These are phyloP conservation scores for Oreochromis grahami DNA, from an alignment of 2,797 vertebrate species.

Conservation along the genomic window DNA sequence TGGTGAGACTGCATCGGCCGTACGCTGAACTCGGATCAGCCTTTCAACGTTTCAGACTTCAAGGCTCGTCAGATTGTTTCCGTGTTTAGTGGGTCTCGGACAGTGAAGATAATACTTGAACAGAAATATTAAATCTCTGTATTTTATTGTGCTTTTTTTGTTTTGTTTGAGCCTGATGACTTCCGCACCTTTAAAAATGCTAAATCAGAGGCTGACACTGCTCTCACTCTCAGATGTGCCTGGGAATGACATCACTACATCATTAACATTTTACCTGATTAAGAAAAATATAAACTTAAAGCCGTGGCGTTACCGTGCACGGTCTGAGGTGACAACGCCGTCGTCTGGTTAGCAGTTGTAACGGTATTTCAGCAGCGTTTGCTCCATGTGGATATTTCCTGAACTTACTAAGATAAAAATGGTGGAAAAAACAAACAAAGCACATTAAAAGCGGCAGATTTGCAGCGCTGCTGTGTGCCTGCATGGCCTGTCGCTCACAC, in stretches of 20 bases:
- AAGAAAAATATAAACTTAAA: fast-evolving
- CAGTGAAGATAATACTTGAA: not conserved
- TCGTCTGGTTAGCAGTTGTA: fast-evolving
- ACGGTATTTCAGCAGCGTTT: not conserved
- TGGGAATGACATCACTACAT: not conserved
- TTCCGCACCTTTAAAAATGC: not conserved
- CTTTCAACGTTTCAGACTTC: fast-evolving
- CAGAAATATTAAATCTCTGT: not conserved
- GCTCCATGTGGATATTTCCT: fast-evolving
- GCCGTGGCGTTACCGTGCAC: fast-evolving
- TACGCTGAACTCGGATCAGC: not conserved
- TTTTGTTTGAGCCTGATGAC: not conserved
- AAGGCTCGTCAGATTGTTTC: not conserved
- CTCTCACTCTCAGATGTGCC: not conserved
- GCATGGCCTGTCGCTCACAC: not conserved
- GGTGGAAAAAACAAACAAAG: not conserved
- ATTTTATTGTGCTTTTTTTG: fast-evolving
- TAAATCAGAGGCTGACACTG: fast-evolving
- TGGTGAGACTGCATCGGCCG: not conserved
- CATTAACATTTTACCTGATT: not conserved
- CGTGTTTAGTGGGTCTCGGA: fast-evolving
- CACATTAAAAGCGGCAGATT: not conserved
- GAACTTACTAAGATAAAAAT: not conserved
- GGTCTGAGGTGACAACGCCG: fast-evolving
- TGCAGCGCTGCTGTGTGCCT: not conserved